These are phyloP conservation scores for Psococerastis gibbosa DNA, from an alignment of 2,888 invertebrate genomes.

Conservation along the genomic window DNA sequence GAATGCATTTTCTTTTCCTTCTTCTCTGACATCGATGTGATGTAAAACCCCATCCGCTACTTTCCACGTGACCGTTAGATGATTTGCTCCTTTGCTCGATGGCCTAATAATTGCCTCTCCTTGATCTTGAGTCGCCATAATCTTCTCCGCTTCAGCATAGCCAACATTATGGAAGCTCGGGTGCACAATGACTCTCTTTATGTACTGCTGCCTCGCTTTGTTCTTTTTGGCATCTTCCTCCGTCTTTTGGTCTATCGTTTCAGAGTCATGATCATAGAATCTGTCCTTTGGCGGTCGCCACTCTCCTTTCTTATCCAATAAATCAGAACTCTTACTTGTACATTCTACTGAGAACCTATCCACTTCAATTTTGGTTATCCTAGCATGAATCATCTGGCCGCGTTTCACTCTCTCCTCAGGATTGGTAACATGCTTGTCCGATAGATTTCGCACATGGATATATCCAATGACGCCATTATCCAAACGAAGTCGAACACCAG, in stretches of 20 bases:
- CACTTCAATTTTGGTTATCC: constrained; percentile 90
- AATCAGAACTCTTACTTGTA: constrained; percentile 81
- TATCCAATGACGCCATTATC: constrained; percentile 90
- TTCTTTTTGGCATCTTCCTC: constrained; percentile 68
- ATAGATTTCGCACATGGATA: constrained; percentile 82
- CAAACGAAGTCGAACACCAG: constrained; percentile 70
- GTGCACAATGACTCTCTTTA: constrained; percentile 93
- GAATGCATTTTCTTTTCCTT: constrained; percentile 91
- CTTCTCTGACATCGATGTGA: constrained; percentile 90
- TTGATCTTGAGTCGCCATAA: constrained; percentile 83
- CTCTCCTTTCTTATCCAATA: constrained; percentile 74
- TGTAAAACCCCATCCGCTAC: constrained; percentile 59
- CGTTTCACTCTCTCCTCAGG: constrained; percentile 80
- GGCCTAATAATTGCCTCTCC: constrained; percentile 94
- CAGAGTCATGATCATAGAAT: constrained; percentile 74
- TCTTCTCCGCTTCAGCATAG: constrained; percentile 75
- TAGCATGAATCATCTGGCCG: constrained; percentile 65
- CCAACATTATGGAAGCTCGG: constrained; percentile 94
- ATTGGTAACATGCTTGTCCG: constrained; percentile 81
- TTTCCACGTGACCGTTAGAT: constrained; percentile 97
- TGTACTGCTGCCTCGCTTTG: constrained; percentile 58
- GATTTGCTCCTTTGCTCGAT: constrained; percentile 91
- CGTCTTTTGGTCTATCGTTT: constrained; percentile 56
- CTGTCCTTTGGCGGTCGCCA: constrained; percentile 81
- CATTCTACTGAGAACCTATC: constrained; percentile 87